Conservation (phyloP, 2,888 invertebrate genomes). For the Metallyticus violacea region DNA sequence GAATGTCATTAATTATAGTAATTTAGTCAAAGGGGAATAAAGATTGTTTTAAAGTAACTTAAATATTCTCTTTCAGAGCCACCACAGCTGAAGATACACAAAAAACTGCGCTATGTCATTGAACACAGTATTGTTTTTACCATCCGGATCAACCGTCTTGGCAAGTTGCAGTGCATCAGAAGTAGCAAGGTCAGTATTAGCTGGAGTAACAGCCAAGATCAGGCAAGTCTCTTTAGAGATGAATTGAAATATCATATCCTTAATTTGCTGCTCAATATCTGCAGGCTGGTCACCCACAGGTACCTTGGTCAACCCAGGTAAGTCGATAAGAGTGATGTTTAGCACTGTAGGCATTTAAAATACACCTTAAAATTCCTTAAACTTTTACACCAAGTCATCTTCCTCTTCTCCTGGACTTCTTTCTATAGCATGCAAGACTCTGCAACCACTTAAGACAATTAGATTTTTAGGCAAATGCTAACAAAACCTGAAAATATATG, state of each 20-base stretch:
- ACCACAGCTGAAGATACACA: neutral
- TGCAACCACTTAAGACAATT: too few relatives aligned
- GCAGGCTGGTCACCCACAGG: conserved; percentile 95
- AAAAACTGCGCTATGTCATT: neutral
- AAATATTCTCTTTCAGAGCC: neutral
- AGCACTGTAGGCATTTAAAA: conserved; percentile 58
- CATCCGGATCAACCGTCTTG: conserved; percentile 95
- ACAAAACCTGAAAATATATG: neutral
- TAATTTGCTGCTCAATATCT: conserved; percentile 94
- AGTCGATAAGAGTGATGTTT: conserved; percentile 87
- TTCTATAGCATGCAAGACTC: too few relatives aligned
- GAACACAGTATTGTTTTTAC: conserved; percentile 46
- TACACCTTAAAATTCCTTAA: neutral
- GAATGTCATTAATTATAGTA: neutral
- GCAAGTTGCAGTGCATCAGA: conserved; percentile 98
- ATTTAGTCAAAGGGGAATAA: neutral
- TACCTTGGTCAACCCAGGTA: conserved; percentile 95
- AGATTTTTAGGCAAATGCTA: neutral
- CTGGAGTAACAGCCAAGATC: conserved; percentile 95
- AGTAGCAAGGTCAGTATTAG: conserved; percentile 97
- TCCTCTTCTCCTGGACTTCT: neutral
- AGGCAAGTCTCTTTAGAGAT: conserved; percentile 92
- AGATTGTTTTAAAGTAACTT: neutral
- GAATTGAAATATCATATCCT: conserved; percentile 90
- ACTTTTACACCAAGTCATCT: neutral